Percentiles rank a stretch among this genome's conserved stretches.
phyloP scores from a whole-genome alignment of 2,888 invertebrate species.

The Phasia obesa region DNA sequence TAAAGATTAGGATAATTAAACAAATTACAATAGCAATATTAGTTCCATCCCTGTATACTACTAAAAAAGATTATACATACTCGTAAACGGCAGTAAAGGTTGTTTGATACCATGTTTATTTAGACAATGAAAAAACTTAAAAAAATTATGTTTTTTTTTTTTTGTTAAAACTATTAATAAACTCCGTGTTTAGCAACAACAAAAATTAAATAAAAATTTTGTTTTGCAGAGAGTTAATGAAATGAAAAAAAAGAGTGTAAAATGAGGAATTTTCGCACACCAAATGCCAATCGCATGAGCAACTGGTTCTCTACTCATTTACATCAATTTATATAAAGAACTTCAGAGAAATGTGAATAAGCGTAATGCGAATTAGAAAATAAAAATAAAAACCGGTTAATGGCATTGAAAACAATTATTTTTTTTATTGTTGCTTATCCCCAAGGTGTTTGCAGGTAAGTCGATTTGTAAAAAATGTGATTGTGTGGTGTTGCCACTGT shows the following conservation, averaged over 20 bases:
- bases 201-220: slow-evolving; percentile 12
- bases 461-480: background rate
- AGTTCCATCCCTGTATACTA: background rate
- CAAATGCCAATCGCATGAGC: background rate
- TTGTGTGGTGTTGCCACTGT: background rate
- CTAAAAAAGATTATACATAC: slow-evolving; percentile 11
- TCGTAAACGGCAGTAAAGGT: background rate
- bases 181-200: background rate
- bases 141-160: background rate
- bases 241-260: background rate
- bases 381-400: slow-evolving; percentile 49
- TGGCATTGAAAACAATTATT: slow-evolving; percentile 50
- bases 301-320: slow-evolving; percentile 41
- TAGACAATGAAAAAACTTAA: background rate
- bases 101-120: slow-evolving; percentile 1
- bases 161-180: background rate
- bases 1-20: background rate
- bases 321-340: slow-evolving; percentile 37
- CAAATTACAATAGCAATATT: background rate
- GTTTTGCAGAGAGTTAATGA: slow-evolving; percentile 4
- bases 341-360: slow-evolving; percentile 9
- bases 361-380: background rate
- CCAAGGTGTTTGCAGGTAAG: slow-evolving; percentile 8
- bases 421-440: background rate
- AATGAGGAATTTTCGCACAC: background rate